Base-by-base conservation (phyloP, 2,113 vertebrate genomes). In the Calidris pugnax region DNA sequence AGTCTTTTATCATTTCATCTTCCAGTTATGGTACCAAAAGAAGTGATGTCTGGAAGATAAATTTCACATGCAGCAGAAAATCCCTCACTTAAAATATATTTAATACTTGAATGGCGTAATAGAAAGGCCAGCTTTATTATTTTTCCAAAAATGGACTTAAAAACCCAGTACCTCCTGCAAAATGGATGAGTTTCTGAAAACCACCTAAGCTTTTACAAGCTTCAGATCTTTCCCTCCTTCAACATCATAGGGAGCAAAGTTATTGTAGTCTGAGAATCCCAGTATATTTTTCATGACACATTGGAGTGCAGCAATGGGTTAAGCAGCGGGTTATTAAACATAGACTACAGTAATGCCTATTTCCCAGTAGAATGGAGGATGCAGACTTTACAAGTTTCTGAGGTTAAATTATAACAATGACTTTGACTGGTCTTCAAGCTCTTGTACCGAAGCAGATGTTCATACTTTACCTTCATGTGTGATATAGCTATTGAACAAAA, bases 1-100 rank as follows among this genome's bases (percentile, higher is more conserved):
- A 63, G 45, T 85, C 87, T 93, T 96, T 93, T 95, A 96, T 95
- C 75, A 89, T 94, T 94, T 92, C 48, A 57, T 94, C 90, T 96
- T 87, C 80, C 62, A 94, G 83, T 84, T 90, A 90, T 0, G 12
- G 30, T 85, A 94, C 48, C 48, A 92, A 87, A 92, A 93, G 59
- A 60, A 93, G 43, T 17, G 35, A 90, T 60, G 79, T 72, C 92
- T 96, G 88, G 92, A 93, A 94, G 90, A 95, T 56, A 90, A 93
- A 95, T 95, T 84, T 81, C 85, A 81, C 57, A 48, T 60, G 64
- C 6, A 4, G 64, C 92, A 90, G 76, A 78, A 90, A 95, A 95
- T 86, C 76, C 56, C 51, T 68, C 63, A 67, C 56, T 94, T 95
- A 67, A 68, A 96, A 71, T 50, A 27, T 33, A 75, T 85, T 94